Percentiles rank a stretch among this genome's conserved stretches.
Conservation (phyloP, 2,113 vertebrate genomes). For the Aegotheles bennettii region DNA sequence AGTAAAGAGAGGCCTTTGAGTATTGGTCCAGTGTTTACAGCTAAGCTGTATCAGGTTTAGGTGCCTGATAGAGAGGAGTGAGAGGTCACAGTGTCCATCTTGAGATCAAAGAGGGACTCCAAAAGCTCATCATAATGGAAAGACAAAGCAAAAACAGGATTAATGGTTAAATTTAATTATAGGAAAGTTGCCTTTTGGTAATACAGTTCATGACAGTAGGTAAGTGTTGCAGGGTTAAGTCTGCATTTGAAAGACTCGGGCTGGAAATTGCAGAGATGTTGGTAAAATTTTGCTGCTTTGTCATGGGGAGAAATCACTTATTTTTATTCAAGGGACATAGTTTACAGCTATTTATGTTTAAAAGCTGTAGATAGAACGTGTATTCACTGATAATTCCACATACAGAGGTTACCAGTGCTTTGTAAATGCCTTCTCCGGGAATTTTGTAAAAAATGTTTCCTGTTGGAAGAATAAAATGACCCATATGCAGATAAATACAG, state of each 20-base stretch:
- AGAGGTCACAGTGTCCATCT: not conserved
- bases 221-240: not conserved
- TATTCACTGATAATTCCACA: not conserved
- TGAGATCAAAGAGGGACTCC: not conserved
- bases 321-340: not conserved
- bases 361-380: not conserved
- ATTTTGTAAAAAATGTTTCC: not conserved
- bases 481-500: not conserved
- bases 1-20: not conserved
- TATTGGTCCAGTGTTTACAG: not conserved
- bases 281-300: not conserved
- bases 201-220: not conserved
- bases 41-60: not conserved
- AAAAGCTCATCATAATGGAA: not conserved
- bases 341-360: not conserved
- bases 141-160: not conserved
- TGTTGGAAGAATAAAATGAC: not conserved
- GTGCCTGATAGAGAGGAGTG: fast-evolving
- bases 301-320: not conserved
- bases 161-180: not conserved
- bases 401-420: not conserved
- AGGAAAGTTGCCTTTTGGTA: not conserved
- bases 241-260: not conserved
- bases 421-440: not conserved
- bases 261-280: not conserved